These are phyloP conservation scores for Bucorvus abyssinicus DNA, from an alignment of 2,797 vertebrate species.

Conservation along the genomic window DNA sequence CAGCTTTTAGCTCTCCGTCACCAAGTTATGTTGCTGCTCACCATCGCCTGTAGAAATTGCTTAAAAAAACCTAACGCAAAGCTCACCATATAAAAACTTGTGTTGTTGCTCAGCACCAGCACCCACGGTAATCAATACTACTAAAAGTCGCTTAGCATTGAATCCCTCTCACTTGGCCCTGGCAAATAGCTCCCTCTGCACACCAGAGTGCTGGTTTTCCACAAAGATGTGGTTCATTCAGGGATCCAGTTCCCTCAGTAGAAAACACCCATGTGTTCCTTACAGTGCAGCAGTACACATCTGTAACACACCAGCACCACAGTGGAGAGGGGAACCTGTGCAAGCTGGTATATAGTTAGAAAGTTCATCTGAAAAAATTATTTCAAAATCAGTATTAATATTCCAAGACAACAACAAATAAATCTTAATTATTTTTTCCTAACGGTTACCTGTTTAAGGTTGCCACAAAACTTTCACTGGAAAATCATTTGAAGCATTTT, in stretches of 20 bases:
- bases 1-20: not conserved
- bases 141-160: not conserved
- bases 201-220: not conserved
- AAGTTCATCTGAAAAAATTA: not conserved
- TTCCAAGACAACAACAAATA: not conserved
- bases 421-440: not conserved
- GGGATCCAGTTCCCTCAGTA: not conserved
- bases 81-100: accelerated
- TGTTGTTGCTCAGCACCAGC: not conserved
- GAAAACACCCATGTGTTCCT: not conserved
- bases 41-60: not conserved
- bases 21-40: not conserved
- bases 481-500: not conserved
- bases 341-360: not conserved
- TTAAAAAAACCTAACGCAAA: not conserved
- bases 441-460: accelerated
- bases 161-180: not conserved
- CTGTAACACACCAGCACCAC: not conserved
- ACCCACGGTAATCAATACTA: not conserved
- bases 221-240: not conserved
- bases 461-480: not conserved
- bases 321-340: accelerated
- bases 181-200: not conserved
- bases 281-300: not conserved
- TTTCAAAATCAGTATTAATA: not conserved